Evolutionary conservation across 1,140 invertebrate species (phyloP).

Genomic region (Drosophila sulfurigaster): DNA sequence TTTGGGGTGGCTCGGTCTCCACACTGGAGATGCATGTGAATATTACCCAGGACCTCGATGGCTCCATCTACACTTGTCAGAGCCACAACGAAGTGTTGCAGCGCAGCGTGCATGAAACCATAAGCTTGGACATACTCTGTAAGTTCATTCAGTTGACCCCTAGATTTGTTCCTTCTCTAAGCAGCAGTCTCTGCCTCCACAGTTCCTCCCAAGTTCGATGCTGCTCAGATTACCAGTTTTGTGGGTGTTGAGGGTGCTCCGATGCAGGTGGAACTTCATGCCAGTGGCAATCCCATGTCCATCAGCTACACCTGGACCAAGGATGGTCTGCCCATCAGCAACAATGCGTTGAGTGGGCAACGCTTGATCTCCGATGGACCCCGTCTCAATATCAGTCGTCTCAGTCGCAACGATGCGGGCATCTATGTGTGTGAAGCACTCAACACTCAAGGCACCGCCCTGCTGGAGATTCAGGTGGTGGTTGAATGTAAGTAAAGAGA

Average conservation of each 20-base stretch:
- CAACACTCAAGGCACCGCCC: conserved; percentile 94
- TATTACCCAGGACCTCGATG: conserved; percentile 94
- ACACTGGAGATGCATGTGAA: conserved; percentile 92
- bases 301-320: conserved; percentile 95
- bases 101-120: conserved; percentile 93
- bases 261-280: conserved; percentile 91
- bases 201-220: conserved; percentile 91
- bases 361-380: conserved; percentile 91
- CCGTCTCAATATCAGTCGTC: conserved; percentile 92
- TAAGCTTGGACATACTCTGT: conserved; percentile 96
- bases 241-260: conserved; percentile 94
- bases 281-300: conserved; percentile 93
- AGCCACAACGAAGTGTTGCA: conserved; percentile 93
- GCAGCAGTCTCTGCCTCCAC: neutral
- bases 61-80: conserved; percentile 95
- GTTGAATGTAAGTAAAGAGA: conserved; percentile 93
- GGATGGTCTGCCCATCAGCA: conserved; percentile 89
- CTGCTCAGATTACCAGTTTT: conserved; percentile 86
- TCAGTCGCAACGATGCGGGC: conserved; percentile 93
- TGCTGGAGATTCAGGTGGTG: conserved; percentile 92
- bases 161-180: neutral
- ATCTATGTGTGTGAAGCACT: conserved; percentile 94
- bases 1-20: conserved; percentile 93
- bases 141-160: conserved; percentile 86
- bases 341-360: conserved; percentile 82